These are phyloP conservation scores for Ostrea denselamellosa DNA, from an alignment of 1,140 invertebrate genomes.

Conservation along the genomic window DNA sequence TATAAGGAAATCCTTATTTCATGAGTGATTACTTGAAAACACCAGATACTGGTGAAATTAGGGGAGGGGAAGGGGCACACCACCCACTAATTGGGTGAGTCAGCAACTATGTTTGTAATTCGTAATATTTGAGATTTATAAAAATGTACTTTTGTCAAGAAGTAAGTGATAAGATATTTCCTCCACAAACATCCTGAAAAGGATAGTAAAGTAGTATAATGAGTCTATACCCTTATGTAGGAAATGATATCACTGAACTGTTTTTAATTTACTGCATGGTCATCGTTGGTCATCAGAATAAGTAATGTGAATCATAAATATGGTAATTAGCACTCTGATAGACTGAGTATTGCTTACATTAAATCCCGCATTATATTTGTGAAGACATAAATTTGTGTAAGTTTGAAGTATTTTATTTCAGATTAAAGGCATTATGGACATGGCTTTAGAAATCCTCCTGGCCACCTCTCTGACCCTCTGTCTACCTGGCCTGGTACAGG, in stretches of 20 bases:
- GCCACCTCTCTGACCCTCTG: neutral
- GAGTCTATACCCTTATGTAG: neutral
- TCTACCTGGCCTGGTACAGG: conserved; percentile 64
- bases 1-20: no score
- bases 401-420: neutral
- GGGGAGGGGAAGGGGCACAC: no score
- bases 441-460: neutral
- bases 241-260: neutral
- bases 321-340: neutral
- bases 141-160: neutral
- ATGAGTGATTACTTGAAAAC: no score
- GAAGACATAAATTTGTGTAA: neutral
- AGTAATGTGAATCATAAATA: neutral
- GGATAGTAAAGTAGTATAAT: neutral
- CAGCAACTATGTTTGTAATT: no score
- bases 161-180: neutral
- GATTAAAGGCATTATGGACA: neutral
- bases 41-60: neutral
- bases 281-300: neutral
- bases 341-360: neutral
- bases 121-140: neutral
- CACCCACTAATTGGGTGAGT: no score
- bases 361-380: neutral
- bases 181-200: neutral
- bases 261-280: neutral